Evolutionary conservation across 2,113 vertebrate genomes (phyloP).

Genomic region (Poecilia latipinna): DNA sequence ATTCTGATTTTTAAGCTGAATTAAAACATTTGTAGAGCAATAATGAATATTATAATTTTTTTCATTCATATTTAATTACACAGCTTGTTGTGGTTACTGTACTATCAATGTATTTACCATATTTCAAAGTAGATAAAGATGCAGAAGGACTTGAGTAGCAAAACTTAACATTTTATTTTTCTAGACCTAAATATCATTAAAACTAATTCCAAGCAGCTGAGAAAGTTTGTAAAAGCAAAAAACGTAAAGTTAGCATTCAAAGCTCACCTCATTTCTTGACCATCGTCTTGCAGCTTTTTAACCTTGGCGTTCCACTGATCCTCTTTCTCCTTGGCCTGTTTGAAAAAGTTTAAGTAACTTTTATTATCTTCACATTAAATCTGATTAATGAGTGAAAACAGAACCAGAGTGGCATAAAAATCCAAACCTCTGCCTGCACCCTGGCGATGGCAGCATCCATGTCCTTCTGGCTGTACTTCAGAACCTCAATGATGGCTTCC

Average conservation of each 20-base stretch:
- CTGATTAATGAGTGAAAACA: too few species aligned
- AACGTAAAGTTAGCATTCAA: neutral
- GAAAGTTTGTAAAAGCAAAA: too few species aligned
- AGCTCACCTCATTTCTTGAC: conserved; percentile 88
- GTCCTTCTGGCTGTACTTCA: conserved; percentile 92
- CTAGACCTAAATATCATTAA: neutral
- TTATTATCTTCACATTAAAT: neutral
- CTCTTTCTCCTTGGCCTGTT: conserved; percentile 78
- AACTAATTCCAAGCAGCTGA: neutral
- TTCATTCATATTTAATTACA: too few species aligned
- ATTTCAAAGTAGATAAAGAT: too few species aligned
- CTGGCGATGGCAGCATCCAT: conserved; percentile 85
- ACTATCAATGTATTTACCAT: too few species aligned
- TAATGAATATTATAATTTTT: too few species aligned
- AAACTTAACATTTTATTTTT: too few species aligned
- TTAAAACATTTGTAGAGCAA: too few species aligned
- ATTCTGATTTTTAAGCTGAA: too few species aligned
- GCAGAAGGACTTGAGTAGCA: neutral
- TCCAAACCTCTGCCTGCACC: conserved; percentile 72
- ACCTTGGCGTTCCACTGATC: conserved; percentile 77
- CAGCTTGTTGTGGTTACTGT: too few species aligned
- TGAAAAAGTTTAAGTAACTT: conserved; percentile 12
- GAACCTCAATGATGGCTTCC: conserved; percentile 87
- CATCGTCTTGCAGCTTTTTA: conserved; percentile 73
- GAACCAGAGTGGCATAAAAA: neutral